A percentile compares a stretch with the other conserved stretches of the same genome.
These are phyloP conservation scores for Corythornis madagascariensis DNA, from an alignment of 2,113 vertebrate genomes.

Conservation along the genomic window DNA sequence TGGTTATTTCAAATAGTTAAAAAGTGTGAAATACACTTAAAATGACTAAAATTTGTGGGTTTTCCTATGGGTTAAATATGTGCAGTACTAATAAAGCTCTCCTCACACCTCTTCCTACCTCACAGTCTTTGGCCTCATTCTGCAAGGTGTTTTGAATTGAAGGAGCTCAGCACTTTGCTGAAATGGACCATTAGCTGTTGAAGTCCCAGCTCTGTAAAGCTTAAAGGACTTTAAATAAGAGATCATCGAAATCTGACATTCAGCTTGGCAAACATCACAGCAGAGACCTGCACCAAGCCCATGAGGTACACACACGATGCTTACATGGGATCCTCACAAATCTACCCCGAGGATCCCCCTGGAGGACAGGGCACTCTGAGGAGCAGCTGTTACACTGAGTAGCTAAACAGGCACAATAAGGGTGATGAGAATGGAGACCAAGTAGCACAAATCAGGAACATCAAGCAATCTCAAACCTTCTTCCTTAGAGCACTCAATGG, in stretches of 20 bases:
- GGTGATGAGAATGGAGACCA: not conserved
- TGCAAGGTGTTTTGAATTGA: slow-evolving; percentile 29
- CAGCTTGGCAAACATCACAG: not conserved
- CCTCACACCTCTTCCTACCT: slow-evolving; percentile 43
- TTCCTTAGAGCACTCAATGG: not conserved
- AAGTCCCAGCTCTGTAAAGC: not conserved
- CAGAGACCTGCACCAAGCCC: not conserved
- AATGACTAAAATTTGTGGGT: slow-evolving; percentile 51
- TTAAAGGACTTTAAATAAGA: not conserved
- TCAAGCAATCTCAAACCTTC: not conserved
- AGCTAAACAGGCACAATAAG: not conserved
- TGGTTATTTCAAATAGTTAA: slow-evolving; percentile 54
- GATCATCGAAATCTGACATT: not conserved
- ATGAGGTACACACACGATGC: fast-evolving
- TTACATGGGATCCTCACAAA: not conserved
- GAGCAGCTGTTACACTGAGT: not conserved
- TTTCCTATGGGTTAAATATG: slow-evolving; percentile 60
- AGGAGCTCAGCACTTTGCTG: slow-evolving; percentile 27
- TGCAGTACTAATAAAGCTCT: slow-evolving; percentile 52
- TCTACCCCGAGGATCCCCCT: not conserved
- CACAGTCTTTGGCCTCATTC: slow-evolving; percentile 21
- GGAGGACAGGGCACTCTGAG: not conserved
- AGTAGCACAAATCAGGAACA: not conserved
- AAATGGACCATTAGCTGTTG: not conserved
- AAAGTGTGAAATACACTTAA: slow-evolving; percentile 65